Percentiles rank a stretch among this genome's conserved stretches.
Conservation (phyloP, 1,140 invertebrate species). For the Pseudomyrmex pallidus region DNA sequence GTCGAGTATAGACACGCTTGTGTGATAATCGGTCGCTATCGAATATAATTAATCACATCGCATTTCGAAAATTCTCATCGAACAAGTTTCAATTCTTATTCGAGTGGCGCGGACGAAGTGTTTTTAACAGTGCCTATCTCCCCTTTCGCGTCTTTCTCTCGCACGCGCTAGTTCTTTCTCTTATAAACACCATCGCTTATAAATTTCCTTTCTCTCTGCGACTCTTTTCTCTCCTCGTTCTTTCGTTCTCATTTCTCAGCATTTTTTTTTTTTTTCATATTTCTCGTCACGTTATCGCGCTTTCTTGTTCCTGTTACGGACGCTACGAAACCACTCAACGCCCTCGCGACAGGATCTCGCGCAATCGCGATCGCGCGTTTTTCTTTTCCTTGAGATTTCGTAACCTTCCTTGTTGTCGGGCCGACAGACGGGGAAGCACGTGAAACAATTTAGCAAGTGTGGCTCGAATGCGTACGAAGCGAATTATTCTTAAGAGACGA, state of each 20-base stretch:
- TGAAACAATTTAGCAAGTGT: constrained; percentile 12
- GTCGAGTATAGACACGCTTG: constrained; percentile 76
- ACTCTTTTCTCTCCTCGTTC: background rate
- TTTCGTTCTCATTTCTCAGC: constrained; percentile 14
- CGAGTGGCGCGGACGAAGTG: constrained; percentile 79
- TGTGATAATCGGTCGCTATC: constrained; percentile 67
- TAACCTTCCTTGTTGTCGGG: constrained; percentile 21
- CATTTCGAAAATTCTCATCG: constrained; percentile 76
- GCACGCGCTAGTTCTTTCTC: constrained; percentile 38
- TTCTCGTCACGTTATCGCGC: constrained; percentile 47
- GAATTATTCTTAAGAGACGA: background rate
- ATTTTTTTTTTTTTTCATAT: background rate
- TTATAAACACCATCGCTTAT: constrained; percentile 7
- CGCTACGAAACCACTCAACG: constrained; percentile 71
- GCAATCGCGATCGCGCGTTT: constrained; percentile 49
- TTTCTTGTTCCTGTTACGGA: constrained; percentile 62
- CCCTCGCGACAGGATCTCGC: constrained; percentile 64
- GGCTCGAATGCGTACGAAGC: background rate
- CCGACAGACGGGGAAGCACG: constrained; percentile 38
- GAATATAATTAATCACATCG: constrained; percentile 73
- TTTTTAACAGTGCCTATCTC: constrained; percentile 64
- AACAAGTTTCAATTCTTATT: constrained; percentile 85
- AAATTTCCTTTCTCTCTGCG: constrained; percentile 9
- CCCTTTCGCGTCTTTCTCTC: constrained; percentile 27
- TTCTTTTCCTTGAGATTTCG: constrained; percentile 24